A percentile compares a stretch with the other conserved stretches of the same genome.
phyloP scores from a whole-genome alignment of 2,888 invertebrate species.

The Temnothorax unifasciatus region DNA sequence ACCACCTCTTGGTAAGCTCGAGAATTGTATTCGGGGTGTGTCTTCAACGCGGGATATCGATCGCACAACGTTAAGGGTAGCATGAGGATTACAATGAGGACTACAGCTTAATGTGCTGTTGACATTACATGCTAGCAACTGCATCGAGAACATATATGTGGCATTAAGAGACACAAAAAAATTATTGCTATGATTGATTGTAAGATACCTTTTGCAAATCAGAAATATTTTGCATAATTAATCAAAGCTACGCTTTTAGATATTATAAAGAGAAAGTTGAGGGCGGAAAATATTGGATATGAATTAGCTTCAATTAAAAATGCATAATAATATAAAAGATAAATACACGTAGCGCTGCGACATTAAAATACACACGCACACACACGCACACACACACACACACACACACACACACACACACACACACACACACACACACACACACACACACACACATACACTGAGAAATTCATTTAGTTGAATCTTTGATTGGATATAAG shows the following conservation, averaged over 20 bases:
- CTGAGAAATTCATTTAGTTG: no score
- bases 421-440: no score
- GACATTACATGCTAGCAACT: conserved; percentile 75
- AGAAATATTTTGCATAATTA: background rate
- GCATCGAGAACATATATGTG: conserved; percentile 47
- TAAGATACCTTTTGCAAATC: background rate
- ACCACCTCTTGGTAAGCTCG: conserved; percentile 63
- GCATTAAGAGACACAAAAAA: background rate
- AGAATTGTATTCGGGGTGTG: conserved; percentile 21
- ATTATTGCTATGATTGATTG: background rate
- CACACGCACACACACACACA: no score
- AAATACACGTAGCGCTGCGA: background rate
- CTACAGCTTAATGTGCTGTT: conserved; percentile 44
- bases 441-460: no score
- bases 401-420: no score
- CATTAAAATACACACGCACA: background rate
- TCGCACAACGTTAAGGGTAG: conserved; percentile 29
- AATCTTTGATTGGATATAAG: no score
- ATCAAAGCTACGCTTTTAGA: background rate
- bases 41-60: conserved; percentile 62
- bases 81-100: background rate
- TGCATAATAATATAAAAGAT: background rate
- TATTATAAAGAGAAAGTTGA: background rate
- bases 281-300: background rate
- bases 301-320: background rate